phyloP scores from a whole-genome alignment of 2,888 invertebrate genomes.

The Yponomeuta sedellus region DNA sequence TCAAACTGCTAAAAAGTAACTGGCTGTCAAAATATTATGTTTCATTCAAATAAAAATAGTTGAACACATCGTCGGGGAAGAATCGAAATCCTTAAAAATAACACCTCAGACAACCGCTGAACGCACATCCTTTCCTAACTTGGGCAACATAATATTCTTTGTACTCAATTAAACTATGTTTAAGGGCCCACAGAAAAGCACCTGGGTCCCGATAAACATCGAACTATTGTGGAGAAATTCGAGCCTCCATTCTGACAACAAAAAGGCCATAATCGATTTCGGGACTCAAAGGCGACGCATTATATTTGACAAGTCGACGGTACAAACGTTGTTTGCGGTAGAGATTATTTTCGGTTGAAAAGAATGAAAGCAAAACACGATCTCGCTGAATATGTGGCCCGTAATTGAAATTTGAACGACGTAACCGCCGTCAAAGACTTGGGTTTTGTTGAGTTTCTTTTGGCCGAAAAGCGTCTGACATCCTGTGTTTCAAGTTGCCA shows the following conservation, averaged over 20 bases:
- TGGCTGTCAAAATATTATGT: not conserved
- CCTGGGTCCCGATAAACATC: slow-evolving; percentile 71
- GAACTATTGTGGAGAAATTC: slow-evolving; percentile 72
- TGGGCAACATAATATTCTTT: slow-evolving; percentile 31
- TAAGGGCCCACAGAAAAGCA: slow-evolving; percentile 48
- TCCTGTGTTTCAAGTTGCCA: slow-evolving; percentile 8
- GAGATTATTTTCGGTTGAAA: slow-evolving; percentile 74
- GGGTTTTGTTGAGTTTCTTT: slow-evolving; percentile 39
- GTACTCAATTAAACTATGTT: slow-evolving; percentile 69
- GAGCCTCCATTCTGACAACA: slow-evolving; percentile 76
- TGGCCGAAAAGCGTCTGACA: slow-evolving; percentile 18
- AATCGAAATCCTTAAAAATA: slow-evolving; percentile 17
- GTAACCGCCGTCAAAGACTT: slow-evolving; percentile 43
- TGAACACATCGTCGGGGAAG: not conserved
- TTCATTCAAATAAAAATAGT: not conserved
- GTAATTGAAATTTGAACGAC: slow-evolving; percentile 70
- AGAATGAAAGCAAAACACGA: slow-evolving; percentile 75
- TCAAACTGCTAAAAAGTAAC: not conserved
- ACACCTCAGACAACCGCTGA: slow-evolving; percentile 12
- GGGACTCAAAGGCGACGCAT: slow-evolving; percentile 62
- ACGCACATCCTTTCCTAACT: slow-evolving; percentile 15
- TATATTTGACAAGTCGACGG: slow-evolving; percentile 75
- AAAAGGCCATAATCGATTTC: slow-evolving; percentile 76
- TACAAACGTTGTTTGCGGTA: slow-evolving; percentile 71
- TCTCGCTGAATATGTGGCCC: slow-evolving; percentile 59